Percentiles rank a stretch among this genome's conserved stretches.
Evolutionary conservation across 2,888 invertebrate genomes (phyloP).

Genomic region (Drosophila pegasa): DNA sequence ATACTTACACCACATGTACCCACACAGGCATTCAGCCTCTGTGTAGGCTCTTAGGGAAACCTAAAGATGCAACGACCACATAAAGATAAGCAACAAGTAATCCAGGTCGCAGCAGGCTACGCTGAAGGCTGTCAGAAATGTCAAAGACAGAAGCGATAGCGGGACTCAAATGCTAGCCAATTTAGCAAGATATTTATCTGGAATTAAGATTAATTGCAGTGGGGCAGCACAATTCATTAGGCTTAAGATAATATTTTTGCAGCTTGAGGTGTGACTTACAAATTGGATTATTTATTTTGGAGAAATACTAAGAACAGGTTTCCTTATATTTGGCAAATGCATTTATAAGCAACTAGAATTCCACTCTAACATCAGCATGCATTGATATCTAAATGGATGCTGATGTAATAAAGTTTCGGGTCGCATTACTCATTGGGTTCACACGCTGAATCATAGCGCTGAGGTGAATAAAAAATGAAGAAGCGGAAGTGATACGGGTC

Average conservation of each 20-base stretch:
- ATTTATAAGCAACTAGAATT: background rate
- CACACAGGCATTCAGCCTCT: slow-evolving; percentile 29
- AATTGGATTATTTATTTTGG: background rate
- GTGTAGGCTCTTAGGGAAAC: slow-evolving; percentile 20
- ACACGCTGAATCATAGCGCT: slow-evolving; percentile 28
- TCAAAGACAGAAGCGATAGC: background rate
- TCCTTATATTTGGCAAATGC: background rate
- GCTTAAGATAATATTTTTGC: background rate
- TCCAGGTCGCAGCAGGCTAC: slow-evolving; percentile 8
- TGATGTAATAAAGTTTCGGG: background rate
- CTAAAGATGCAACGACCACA: slow-evolving; percentile 14
- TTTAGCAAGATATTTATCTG: slow-evolving; percentile 3
- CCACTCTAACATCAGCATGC: background rate
- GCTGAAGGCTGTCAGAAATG: background rate
- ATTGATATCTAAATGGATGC: background rate
- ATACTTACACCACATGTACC: slow-evolving; percentile 39
- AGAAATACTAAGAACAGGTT: background rate
- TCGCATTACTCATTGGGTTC: slow-evolving; percentile 15
- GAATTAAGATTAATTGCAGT: background rate
- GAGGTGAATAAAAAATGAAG: background rate
- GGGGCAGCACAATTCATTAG: background rate
- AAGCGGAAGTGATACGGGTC: slow-evolving; percentile 13
- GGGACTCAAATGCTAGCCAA: background rate
- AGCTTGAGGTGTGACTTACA: background rate
- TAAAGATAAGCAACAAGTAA: slow-evolving; percentile 31